Base-by-base conservation (phyloP, 2,113 vertebrate genomes). In the Toxotes chatareus region DNA sequence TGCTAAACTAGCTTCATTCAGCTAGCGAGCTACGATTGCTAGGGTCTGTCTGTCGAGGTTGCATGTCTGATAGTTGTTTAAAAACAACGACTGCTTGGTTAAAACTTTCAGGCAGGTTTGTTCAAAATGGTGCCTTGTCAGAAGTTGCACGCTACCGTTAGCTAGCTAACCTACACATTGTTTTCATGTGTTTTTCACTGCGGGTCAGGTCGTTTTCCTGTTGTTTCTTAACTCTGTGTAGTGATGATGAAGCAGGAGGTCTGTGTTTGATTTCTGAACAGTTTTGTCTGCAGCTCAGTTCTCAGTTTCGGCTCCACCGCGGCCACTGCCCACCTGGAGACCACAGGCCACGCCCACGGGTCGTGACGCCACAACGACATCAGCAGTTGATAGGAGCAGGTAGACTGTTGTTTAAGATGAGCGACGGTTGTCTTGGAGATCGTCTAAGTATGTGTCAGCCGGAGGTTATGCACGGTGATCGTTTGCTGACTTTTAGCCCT, bases 1-100 rank as follows among this genome's bases (percentile, higher is more conserved):
- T 67, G 27, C 66, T 62, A 51, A 68, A 14, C 4, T 16, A 78
- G 32, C 13, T 59, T 60, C 31, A 38, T 19, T 23, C 17, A 44
- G 40, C 27, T 80, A 83, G 67, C 63, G 55, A 68, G 19, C 32
- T 16, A 7, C 16, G 9, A 63, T 0, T 79, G 32, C 7, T 23
- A 53, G 23, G 5, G 36, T 36, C 4, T 76, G 16, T 0, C 3
- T 38, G 17, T 13, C 31, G 5, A 63, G 1, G 13, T 1, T 14
- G 11, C 12, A 1, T 69, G 27, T 59, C 3, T 17, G 53, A 19
- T 47, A 4, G 32, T 13, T 75, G n/a, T 23, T n/a, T 1, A 59
- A 1, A 27, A 75, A 4, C 14, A 4, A 23, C 8, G 1, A 67
- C 0, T 67, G 8, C 5, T 59, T 71, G 8, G 32, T 27, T 31